A percentile compares a stretch with the other conserved stretches of the same genome.
These are phyloP conservation scores for Oxyura jamaicensis DNA, from an alignment of 2,113 vertebrate genomes.

Conservation along the genomic window DNA sequence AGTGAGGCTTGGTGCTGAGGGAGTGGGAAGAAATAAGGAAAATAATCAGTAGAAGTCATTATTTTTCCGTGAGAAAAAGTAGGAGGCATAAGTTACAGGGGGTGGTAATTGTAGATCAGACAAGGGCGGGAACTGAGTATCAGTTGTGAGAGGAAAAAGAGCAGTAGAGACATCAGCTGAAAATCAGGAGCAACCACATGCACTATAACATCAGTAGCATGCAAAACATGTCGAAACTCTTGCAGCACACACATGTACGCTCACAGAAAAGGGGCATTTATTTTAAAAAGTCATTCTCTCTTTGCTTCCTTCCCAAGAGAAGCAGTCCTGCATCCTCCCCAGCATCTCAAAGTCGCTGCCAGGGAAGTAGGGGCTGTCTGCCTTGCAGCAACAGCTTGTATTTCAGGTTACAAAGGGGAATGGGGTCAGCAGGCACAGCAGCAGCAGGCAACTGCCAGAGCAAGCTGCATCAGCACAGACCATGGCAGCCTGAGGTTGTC, in stretches of 20 bases:
- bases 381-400: neutral
- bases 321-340: neutral
- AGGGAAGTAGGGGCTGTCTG: neutral
- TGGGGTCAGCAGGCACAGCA: neutral
- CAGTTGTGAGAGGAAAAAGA: conserved; percentile 34
- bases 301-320: neutral
- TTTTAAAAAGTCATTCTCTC: neutral
- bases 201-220: neutral
- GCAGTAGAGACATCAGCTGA: neutral
- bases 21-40: conserved; percentile 46
- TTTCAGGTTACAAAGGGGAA: neutral
- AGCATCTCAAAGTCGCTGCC: neutral
- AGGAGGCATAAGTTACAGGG: conserved; percentile 41
- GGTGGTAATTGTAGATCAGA: conserved; percentile 7
- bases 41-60: conserved; percentile 50
- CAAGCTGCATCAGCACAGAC: neutral
- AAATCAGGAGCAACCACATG: conserved; percentile 1
- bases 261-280: neutral
- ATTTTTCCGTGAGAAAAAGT: conserved; percentile 51
- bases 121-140: conserved; percentile 46
- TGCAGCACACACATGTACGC: neutral
- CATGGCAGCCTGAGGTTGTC: neutral
- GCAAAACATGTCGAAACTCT: neutral
- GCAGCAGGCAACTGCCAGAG: neutral
- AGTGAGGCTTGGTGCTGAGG: neutral